Percentiles rank a stretch among this genome's conserved stretches.
Evolutionary conservation across 2,113 vertebrate species (phyloP).

Genomic region (Otocyon megalotis): DNA sequence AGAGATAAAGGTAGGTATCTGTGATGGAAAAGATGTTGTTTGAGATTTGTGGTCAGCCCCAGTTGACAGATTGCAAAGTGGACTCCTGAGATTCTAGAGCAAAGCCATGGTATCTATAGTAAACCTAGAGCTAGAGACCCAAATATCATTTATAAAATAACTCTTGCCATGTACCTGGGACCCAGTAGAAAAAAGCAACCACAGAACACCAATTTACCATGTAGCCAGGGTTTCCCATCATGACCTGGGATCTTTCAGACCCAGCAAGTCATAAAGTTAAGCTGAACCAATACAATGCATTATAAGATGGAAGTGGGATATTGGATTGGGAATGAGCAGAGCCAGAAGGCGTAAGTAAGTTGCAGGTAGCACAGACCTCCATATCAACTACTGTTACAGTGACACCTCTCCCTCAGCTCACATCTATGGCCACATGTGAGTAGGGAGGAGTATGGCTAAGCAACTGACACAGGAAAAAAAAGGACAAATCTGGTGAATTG

Average conservation of each 20-base stretch:
- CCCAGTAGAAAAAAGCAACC: background rate
- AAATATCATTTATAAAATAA: background rate
- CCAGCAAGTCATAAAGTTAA: background rate
- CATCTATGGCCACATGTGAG: background rate
- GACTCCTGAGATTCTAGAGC: background rate
- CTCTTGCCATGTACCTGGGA: background rate
- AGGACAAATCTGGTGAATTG: background rate
- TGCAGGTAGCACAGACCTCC: background rate
- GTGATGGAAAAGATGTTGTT: background rate
- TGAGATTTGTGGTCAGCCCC: background rate
- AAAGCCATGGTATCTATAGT: background rate
- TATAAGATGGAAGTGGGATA: background rate
- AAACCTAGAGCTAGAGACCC: background rate
- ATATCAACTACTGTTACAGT: background rate
- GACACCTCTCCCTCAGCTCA: background rate
- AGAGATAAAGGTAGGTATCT: background rate
- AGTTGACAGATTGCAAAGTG: background rate
- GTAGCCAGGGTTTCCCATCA: background rate
- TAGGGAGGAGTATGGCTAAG: background rate
- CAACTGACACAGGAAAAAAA: background rate
- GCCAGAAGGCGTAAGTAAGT: background rate
- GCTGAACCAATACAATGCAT: too few species aligned
- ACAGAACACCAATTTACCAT: background rate
- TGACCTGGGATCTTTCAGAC: background rate
- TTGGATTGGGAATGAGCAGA: background rate